A percentile compares a stretch with the other conserved stretches of the same genome.
Evolutionary conservation across 2,797 vertebrate genomes (phyloP).

Genomic region (Choloepus didactylus): DNA sequence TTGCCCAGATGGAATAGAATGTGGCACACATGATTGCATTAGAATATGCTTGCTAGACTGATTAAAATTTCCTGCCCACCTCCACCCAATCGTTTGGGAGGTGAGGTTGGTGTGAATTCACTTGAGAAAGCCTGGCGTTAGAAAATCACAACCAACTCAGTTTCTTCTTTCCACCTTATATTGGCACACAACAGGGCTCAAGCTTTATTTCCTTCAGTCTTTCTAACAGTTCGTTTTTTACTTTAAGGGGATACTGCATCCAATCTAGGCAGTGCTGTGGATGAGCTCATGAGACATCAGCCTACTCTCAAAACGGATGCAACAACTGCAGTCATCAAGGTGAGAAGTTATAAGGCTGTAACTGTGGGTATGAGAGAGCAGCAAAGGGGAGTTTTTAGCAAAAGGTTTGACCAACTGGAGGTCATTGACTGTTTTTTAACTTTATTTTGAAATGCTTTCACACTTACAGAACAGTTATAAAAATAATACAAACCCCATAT

Average conservation of each 20-base stretch:
- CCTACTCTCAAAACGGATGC: conserved; percentile 98
- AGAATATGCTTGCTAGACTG: neutral
- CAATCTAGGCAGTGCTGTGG: conserved; percentile 97
- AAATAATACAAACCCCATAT: no score
- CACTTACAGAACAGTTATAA: no score
- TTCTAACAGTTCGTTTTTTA: conserved; percentile 43
- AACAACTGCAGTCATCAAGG: conserved; percentile 98
- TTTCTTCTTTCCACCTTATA: conserved; percentile 56
- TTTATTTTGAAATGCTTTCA: no score
- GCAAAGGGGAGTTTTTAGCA: neutral
- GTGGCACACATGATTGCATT: neutral
- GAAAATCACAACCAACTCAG: neutral
- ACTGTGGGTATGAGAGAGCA: neutral
- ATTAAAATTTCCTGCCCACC: neutral
- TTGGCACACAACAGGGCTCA: conserved; percentile 18
- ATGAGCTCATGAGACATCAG: conserved; percentile 98
- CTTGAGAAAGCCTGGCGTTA: neutral
- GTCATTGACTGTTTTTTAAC: neutral
- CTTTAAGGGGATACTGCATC: conserved; percentile 96
- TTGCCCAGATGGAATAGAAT: neutral
- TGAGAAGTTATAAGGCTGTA: conserved; percentile 74
- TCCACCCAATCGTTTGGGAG: no score
- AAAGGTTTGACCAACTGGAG: neutral
- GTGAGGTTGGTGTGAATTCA: neutral
- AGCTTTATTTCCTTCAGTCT: conserved; percentile 39